Evolutionary conservation across 2,113 vertebrate species (phyloP).

Genomic region (Phoxinus phoxinus): DNA sequence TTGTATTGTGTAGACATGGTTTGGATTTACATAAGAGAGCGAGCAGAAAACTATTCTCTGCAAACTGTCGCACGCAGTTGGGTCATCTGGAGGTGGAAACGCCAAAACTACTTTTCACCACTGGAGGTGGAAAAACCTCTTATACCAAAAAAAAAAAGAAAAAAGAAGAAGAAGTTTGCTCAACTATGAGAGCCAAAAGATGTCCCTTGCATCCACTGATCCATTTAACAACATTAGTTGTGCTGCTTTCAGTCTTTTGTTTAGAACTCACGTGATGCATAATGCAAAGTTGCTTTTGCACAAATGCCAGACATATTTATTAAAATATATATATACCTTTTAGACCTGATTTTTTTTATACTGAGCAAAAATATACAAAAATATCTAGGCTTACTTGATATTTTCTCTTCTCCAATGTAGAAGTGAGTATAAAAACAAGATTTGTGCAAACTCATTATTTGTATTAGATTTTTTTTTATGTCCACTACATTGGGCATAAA

Average conservation of each 20-base stretch:
- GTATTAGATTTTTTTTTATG: not conserved
- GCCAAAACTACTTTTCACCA: not conserved
- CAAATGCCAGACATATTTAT: not conserved
- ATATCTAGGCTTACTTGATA: not conserved
- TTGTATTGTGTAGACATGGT: not conserved
- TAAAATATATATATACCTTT: not conserved
- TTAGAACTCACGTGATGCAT: not conserved
- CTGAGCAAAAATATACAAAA: too few species aligned
- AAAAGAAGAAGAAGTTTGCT: not conserved
- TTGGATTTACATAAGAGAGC: not conserved
- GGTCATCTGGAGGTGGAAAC: slow-evolving; percentile 2
- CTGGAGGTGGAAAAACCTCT: not conserved
- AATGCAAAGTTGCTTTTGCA: not conserved
- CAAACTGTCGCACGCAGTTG: not conserved
- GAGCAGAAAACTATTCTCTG: not conserved
- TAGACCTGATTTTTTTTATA: not conserved
- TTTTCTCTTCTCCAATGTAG: not conserved
- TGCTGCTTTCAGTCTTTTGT: not conserved
- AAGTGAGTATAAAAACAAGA: not conserved
- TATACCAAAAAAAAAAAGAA: not conserved
- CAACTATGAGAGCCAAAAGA: not conserved
- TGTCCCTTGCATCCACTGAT: not conserved
- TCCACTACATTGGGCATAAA: not conserved
- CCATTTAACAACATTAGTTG: not conserved
- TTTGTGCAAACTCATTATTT: not conserved